A percentile compares a stretch with the other conserved stretches of the same genome.
Conservation (phyloP, 2,797 vertebrate species). For the Smutsia temminckii region DNA sequence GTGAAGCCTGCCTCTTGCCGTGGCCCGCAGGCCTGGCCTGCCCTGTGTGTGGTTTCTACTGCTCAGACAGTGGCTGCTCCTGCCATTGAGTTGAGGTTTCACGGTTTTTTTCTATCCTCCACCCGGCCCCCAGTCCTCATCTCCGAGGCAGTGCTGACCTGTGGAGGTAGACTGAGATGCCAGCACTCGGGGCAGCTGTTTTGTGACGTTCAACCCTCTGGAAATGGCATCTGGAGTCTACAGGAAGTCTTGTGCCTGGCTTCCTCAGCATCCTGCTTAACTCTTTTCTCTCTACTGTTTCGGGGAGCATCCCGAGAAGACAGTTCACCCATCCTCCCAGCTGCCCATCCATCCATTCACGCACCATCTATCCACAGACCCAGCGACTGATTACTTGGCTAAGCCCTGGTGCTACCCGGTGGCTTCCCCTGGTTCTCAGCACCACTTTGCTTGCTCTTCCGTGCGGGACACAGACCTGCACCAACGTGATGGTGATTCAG, state of each 20-base stretch:
- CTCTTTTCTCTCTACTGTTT: neutral
- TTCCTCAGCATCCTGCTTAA: too few relatives aligned
- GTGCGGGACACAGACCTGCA: neutral
- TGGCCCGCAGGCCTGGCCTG: neutral
- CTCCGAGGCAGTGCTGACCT: neutral
- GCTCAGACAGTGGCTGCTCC: neutral
- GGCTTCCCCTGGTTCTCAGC: neutral
- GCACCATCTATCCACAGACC: fast-evolving
- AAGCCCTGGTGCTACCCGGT: fast-evolving
- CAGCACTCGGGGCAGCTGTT: neutral
- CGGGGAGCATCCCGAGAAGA: neutral
- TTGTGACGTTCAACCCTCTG: fast-evolving
- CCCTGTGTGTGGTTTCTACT: fast-evolving
- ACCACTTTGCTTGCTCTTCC: neutral
- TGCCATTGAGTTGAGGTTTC: neutral
- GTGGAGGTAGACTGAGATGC: neutral
- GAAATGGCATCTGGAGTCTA: neutral
- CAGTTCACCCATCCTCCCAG: too few relatives aligned
- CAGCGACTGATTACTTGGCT: fast-evolving
- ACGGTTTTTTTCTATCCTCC: too few relatives aligned
- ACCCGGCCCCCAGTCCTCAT: neutral
- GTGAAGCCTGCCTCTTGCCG: fast-evolving
- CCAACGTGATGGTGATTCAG: neutral
- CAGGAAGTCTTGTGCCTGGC: fast-evolving
- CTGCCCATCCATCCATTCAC: neutral